phyloP scores from a whole-genome alignment of 2,797 vertebrate genomes.

The Danio kyathit region DNA sequence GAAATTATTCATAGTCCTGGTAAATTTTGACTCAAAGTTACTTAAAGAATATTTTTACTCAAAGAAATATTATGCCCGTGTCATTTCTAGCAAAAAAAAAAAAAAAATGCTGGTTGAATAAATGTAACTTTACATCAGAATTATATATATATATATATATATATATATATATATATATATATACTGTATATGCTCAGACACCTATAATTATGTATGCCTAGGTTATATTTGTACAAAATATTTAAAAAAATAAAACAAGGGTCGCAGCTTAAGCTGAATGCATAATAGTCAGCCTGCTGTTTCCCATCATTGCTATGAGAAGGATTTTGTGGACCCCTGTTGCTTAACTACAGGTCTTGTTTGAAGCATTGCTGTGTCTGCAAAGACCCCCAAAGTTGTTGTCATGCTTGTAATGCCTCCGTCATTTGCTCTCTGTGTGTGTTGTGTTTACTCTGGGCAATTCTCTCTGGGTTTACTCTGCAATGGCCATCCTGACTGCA shows the following conservation, averaged over 20 bases:
- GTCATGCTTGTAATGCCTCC: slow-evolving; percentile 36
- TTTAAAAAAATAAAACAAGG: slow-evolving; percentile 4
- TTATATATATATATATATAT: no score
- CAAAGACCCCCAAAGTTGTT: slow-evolving; percentile 32
- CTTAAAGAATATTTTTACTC: no score
- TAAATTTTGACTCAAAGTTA: no score
- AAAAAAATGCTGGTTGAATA: no score
- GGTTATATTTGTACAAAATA: neutral
- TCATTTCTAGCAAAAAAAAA: no score
- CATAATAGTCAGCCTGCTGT: slow-evolving; percentile 28
- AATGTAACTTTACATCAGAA: no score
- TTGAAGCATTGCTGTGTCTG: slow-evolving; percentile 38
- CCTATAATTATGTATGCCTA: neutral
- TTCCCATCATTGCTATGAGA: slow-evolving; percentile 24
- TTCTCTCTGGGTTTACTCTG: slow-evolving; percentile 24
- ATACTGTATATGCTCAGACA: neutral
- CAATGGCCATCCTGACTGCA: neutral
- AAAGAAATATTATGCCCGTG: no score
- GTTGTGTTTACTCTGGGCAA: slow-evolving; percentile 37
- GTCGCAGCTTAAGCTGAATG: slow-evolving; percentile 29
- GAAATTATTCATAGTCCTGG: no score
- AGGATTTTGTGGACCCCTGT: slow-evolving; percentile 20
- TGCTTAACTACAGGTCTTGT: slow-evolving; percentile 34
- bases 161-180: no score
- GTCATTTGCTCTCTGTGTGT: slow-evolving; percentile 46